Evolutionary conservation across 1,140 invertebrate species (phyloP), one percentile per base, ranked within the genome.

Genomic region (Eufriesea mexicana): DNA sequence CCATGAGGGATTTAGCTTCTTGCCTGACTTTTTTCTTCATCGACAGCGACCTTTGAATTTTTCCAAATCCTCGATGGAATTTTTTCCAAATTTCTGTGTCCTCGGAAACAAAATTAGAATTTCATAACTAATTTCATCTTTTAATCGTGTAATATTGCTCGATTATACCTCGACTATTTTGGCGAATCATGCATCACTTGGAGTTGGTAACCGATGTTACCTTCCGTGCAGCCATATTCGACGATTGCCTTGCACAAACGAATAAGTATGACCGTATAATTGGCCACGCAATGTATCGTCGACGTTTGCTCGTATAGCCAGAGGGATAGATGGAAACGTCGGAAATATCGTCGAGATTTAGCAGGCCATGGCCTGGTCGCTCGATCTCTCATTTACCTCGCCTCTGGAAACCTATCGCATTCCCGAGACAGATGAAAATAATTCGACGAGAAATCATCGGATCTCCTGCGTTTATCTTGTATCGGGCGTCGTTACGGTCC

Each of bases 401-500:
- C 10, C 25, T n/a, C 14, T 42, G 7, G 28, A 66, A 20, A 25
- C 20, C 20, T 25, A 76, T 25, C 47, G 45, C 28, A 20, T 42
- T 51, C 12, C 47, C 28, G 45, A 10, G 12, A 35, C 20, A 8
- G 23, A 8, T 20, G 49, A 35, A 67, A 67, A 77, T 67, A 55
- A 77, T 77, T 77, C 62, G 6, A 55, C 10, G 14, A 18, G 23
- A 55, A 45, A 77, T 67, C 62, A 47, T 67, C 10, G 49, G 23
- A 1, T 77, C 61, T n/a, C 12, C 23, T 35, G 35, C 61, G 55
- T 77, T 49, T 55, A 51, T 85, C 70, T 80, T 57, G 20, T 54
- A 45, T 51, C 25, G 35, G 57, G 57, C 45, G 57, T 86, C 73
- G 64, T 85, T 75, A 51, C 54, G 0, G 61, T 35, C 61, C 45